Conservation (phyloP, 2,888 invertebrate genomes). For the Himalopsyche tibetana region DNA sequence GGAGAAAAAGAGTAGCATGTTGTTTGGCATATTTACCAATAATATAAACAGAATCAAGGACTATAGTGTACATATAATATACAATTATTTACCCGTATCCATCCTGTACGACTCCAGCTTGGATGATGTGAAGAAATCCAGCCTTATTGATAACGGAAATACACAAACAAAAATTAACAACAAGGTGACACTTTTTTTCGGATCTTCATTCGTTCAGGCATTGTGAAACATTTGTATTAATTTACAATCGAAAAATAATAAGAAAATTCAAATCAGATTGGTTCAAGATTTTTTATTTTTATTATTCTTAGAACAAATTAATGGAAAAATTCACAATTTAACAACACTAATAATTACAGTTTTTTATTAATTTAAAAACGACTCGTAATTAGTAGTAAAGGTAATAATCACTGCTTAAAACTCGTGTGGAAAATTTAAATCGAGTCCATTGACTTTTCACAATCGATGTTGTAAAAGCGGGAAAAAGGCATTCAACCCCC, state of each 20-base stretch:
- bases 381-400: too few relatives aligned
- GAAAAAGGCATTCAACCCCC: slow-evolving; percentile 55
- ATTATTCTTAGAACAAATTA: too few relatives aligned
- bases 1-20: too few relatives aligned
- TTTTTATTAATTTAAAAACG: too few relatives aligned
- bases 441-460: slow-evolving; percentile 52
- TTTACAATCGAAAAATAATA: too few relatives aligned
- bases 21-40: too few relatives aligned
- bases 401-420: neutral
- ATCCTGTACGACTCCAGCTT: slow-evolving; percentile 64
- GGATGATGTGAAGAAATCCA: slow-evolving; percentile 46
- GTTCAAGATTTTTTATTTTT: too few relatives aligned
- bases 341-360: too few relatives aligned
- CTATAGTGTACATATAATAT: too few relatives aligned
- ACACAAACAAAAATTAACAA: slow-evolving; percentile 26
- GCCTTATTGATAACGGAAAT: neutral
- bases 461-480: slow-evolving; percentile 53
- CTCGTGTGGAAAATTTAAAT: neutral
- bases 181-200: slow-evolving; percentile 53
- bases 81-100: slow-evolving; percentile 56
- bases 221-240: neutral
- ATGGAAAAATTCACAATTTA: too few relatives aligned
- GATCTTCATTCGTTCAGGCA: slow-evolving; percentile 57
- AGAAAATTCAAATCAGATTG: too few relatives aligned
- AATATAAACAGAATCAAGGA: too few relatives aligned